Conservation (phyloP, 2,888 invertebrate genomes). For the Euspilapteryx auroguttella region DNA sequence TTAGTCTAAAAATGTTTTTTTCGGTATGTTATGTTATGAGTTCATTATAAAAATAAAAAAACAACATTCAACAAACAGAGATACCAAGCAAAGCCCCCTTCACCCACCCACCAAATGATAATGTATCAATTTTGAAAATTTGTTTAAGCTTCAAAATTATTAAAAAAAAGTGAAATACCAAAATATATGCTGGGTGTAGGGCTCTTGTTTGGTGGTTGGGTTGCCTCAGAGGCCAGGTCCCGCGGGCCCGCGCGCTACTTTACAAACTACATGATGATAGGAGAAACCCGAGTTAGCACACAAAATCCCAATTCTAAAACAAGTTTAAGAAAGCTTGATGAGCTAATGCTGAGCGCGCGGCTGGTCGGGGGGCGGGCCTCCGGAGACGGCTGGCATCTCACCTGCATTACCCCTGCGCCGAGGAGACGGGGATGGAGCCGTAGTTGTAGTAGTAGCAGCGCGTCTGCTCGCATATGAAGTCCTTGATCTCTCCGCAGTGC, state of each 20-base stretch:
- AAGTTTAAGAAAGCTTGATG: background rate
- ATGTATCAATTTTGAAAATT: conserved; percentile 31
- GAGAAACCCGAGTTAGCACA: background rate
- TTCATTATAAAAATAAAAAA: conserved; percentile 15
- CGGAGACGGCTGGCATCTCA: conserved; percentile 67
- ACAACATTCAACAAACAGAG: too few species aligned
- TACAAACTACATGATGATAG: conserved; percentile 3
- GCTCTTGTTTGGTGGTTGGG: conserved; percentile 62
- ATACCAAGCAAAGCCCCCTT: conserved; percentile 64
- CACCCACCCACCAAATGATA: conserved; percentile 59
- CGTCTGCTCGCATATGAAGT: conserved; percentile 89
- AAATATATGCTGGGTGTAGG: conserved; percentile 60
- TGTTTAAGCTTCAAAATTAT: too few species aligned
- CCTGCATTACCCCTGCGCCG: conserved; percentile 90
- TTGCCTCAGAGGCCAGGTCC: conserved; percentile 55
- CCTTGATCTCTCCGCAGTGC: conserved; percentile 81
- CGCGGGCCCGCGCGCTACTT: conserved; percentile 47
- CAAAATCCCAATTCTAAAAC: background rate
- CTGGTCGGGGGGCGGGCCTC: conserved; percentile 52
- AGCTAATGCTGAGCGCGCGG: conserved; percentile 24
- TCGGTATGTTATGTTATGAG: conserved; percentile 4
- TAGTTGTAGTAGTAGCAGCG: conserved; percentile 91
- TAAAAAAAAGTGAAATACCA: too few species aligned
- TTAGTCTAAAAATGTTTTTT: too few species aligned
- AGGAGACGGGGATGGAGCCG: conserved; percentile 86